A percentile compares a stretch with the other conserved stretches of the same genome.
phyloP scores from a whole-genome alignment of 2,888 invertebrate species.

The Theretra japonica region DNA sequence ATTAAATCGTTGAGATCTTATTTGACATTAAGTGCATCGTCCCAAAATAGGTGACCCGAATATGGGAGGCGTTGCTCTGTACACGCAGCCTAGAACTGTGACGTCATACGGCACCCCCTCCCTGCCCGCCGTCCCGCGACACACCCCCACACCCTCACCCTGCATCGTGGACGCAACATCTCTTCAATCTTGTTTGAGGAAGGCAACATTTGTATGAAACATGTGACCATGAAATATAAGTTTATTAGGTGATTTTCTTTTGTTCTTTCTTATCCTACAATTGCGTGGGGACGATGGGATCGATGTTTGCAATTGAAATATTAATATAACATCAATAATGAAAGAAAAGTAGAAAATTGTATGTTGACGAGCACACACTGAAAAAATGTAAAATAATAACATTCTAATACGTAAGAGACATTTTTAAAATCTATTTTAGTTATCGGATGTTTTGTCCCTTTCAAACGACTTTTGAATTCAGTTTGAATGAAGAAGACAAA shows the following conservation, averaged over 20 bases:
- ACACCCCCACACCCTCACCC: slow-evolving; percentile 24
- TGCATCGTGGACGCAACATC: slow-evolving; percentile 13
- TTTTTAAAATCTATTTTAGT: too few relatives aligned
- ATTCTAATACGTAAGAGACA: too few relatives aligned
- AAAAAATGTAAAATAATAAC: too few relatives aligned
- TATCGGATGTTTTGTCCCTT: too few relatives aligned
- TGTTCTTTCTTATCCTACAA: too few relatives aligned
- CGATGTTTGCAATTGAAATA: too few relatives aligned
- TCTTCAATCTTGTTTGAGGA: background rate
- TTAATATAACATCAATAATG: too few relatives aligned
- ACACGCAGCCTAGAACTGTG: slow-evolving; percentile 63
- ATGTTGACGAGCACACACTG: too few relatives aligned
- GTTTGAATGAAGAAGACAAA: too few relatives aligned
- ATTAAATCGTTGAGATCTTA: background rate
- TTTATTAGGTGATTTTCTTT: background rate
- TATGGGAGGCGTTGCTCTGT: slow-evolving; percentile 56
- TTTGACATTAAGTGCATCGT: slow-evolving; percentile 58
- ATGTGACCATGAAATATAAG: slow-evolving; percentile 3
- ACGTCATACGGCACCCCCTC: slow-evolving; percentile 59
- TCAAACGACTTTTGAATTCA: too few relatives aligned
- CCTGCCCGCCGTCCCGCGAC: slow-evolving; percentile 14
- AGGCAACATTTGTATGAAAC: background rate
- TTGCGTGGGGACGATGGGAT: too few relatives aligned
- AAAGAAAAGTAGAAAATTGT: too few relatives aligned
- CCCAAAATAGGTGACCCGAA: slow-evolving; percentile 74